A percentile compares a stretch with the other conserved stretches of the same genome.
phyloP scores from a whole-genome alignment of 35 echinoderm and acorn worm genomes.

The Acanthaster planci region DNA sequence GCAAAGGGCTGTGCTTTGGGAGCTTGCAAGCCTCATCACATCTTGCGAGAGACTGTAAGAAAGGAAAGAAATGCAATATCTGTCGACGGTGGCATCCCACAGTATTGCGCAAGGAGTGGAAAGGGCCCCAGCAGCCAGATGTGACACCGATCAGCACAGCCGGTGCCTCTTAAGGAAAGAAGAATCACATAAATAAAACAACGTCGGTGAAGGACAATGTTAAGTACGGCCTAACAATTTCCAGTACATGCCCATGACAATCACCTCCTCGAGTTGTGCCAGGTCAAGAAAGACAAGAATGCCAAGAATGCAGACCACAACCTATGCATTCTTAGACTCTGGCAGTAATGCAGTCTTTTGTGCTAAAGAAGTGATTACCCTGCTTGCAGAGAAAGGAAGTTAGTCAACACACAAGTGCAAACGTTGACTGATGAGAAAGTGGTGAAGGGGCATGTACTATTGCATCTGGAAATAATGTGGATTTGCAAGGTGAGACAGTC shows the following conservation, averaged over 20 bases:
- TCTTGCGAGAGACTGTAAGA: conserved; percentile 20
- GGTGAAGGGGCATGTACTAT: neutral
- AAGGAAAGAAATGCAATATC: conserved; percentile 3
- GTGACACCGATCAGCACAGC: too few relatives aligned
- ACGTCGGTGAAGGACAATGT: conserved; percentile 7
- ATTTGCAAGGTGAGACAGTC: neutral
- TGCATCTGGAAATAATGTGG: neutral
- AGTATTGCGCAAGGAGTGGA: conserved; percentile 27
- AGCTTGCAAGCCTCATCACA: neutral
- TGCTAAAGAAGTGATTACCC: neutral
- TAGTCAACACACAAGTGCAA: neutral
- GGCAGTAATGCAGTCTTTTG: conserved; percentile 38
- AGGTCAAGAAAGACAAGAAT: conserved; percentile 11
- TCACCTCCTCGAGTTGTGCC: neutral
- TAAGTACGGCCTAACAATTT: conserved; percentile 16
- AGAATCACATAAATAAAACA: neutral
- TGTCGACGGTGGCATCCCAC: conserved; percentile 35
- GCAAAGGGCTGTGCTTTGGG: conserved; percentile 26
- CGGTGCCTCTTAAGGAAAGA: neutral
- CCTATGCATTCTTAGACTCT: conserved; percentile 8
- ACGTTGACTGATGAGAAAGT: neutral
- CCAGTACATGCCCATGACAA: neutral
- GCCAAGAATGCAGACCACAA: neutral
- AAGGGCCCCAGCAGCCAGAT: neutral
- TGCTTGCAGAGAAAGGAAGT: neutral